Evolutionary conservation across 2,888 invertebrate species (phyloP), one percentile per base, ranked within the genome.

Genomic region (Nemoura dubitans): DNA sequence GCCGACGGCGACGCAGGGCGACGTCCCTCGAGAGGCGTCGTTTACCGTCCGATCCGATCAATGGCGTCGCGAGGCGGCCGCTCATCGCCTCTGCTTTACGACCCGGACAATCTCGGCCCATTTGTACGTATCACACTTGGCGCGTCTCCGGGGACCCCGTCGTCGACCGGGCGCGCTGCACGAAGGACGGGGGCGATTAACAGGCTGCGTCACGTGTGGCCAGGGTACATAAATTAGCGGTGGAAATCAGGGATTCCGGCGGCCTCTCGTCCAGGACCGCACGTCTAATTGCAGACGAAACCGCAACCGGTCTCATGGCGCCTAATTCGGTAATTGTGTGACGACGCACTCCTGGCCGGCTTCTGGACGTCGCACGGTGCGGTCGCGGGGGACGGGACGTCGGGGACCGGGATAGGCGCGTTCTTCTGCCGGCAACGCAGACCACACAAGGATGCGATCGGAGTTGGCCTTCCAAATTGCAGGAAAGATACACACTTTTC

Each of bases 41-140:
- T 59, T 59, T 59, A 59, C 59, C 59, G 59, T 59, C 10, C 59
- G 59, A 16, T 59, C 59, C 59, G 59, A 59, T 59, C 59, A 59
- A 59, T 59, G 59, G 6, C 3, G 21, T 59, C 59, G 59, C 3
- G n/a, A n/a, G 5, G 36, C 36, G 59, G 10, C 36, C 59, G 59
- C 21, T 59, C 59, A 59, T 59, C 59, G 59, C 59, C 59, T 59
- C 59, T 59, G 59, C 59, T 59, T 59, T 59, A 59, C 59, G 59
- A 59, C 59, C 2, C 59, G 10, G 21, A 59, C 59, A 59, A 59
- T 59, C 59, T 59, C 59, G 59, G 21, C 59, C 59, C 59, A 59
- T 59, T 59, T 59, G 59, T 59, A 59, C 59, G 59, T 59, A 59
- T 59, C 59, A 59, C 59, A 59, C 59, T 59, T 59, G 3, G 59